phyloP scores from a whole-genome alignment of 2,113 vertebrate species.

The Ancistrus triradiatus region DNA sequence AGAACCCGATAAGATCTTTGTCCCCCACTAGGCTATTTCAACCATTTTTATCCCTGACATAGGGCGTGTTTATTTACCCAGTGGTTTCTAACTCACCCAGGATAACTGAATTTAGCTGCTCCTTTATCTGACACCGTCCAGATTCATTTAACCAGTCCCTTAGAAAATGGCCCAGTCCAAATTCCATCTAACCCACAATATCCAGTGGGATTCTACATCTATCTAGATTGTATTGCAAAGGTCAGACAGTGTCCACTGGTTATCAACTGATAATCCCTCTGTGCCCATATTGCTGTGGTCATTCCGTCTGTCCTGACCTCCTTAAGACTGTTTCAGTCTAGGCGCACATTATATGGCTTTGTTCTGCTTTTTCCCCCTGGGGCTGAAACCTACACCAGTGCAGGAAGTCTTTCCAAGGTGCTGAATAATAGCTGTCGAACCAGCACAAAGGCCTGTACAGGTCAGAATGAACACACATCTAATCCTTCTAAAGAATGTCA shows the following conservation, averaged over 20 bases:
- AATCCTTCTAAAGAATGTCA: too few species aligned
- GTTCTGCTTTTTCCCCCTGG: slow-evolving; percentile 14
- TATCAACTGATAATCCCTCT: slow-evolving; percentile 10
- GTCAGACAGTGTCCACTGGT: slow-evolving; percentile 2
- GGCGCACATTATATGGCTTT: slow-evolving; percentile 16
- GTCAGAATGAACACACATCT: background rate
- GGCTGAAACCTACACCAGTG: slow-evolving; percentile 13
- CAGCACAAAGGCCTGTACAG: background rate
- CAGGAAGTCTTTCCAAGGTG: slow-evolving; percentile 12
- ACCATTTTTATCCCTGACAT: too few species aligned
- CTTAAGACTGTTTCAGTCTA: slow-evolving; percentile 2
- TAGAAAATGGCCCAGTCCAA: too few species aligned
- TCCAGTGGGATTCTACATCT: background rate
- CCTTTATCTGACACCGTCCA: too few species aligned
- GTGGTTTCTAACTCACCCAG: too few species aligned
- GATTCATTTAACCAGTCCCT: background rate
- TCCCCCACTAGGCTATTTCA: too few species aligned
- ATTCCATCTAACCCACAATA: slow-evolving; percentile 1
- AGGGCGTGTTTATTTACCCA: too few species aligned
- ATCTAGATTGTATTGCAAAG: slow-evolving; percentile 1
- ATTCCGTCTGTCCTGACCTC: slow-evolving; percentile 14
- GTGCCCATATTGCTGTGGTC: background rate
- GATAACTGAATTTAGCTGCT: too few species aligned
- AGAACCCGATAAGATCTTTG: too few species aligned
- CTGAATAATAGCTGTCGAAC: background rate